Percentiles rank a stretch among this genome's conserved stretches.
Evolutionary conservation across 2,113 vertebrate species (phyloP).

Genomic region (Callaeas wilsoni): DNA sequence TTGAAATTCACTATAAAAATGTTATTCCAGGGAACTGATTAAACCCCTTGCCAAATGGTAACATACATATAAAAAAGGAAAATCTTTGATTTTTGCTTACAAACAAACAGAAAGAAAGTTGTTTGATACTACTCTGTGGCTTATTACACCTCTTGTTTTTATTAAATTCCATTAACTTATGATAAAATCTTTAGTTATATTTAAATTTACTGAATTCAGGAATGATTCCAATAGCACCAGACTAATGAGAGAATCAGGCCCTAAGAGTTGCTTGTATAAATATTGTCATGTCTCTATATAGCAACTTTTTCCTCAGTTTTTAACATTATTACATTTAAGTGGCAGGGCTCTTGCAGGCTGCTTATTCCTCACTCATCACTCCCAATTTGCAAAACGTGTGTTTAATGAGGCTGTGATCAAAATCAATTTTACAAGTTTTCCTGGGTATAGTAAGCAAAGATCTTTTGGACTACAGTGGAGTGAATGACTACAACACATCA

Average conservation of each 20-base stretch:
- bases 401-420: not conserved
- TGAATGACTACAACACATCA: not conserved
- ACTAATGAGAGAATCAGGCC: not conserved
- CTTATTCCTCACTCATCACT: not conserved
- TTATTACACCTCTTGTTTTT: not conserved
- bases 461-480: not conserved
- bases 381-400: not conserved
- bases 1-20: not conserved
- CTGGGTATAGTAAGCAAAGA: not conserved
- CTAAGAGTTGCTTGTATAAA: not conserved
- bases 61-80: not conserved
- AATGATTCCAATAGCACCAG: not conserved
- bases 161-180: not conserved
- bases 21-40: not conserved
- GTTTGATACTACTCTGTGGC: not conserved
- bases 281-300: not conserved
- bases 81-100: not conserved
- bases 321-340: not conserved
- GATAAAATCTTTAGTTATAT: not conserved
- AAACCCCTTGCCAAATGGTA: not conserved
- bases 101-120: not conserved
- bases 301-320: not conserved
- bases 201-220: not conserved
- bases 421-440: not conserved
- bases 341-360: not conserved